Base-by-base conservation (phyloP, 2,888 invertebrate genomes). In the Hypomecis punctinalis region DNA sequence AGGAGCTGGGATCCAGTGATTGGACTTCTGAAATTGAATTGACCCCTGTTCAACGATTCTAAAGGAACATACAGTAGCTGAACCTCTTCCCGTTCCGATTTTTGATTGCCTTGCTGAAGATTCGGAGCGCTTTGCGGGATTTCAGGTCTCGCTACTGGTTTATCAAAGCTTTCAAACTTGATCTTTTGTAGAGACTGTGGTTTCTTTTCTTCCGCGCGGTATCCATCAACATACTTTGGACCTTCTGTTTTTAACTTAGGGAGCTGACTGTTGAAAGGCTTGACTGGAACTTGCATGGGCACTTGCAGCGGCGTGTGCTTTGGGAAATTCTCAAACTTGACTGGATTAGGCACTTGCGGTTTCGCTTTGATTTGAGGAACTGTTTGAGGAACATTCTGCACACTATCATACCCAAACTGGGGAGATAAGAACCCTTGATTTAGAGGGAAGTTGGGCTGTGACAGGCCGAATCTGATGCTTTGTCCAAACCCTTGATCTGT, bases 31-130 rank as follows among this genome's bases (percentile, higher is more conserved):
- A 90, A 86, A 77, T 91, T 88, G 68, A 86, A 91, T 69, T 90
- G 89, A 7, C 93, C 93, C 73, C 86, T 83, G 72, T 95, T 94
- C 33, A 97, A 83, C 0, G 96, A 95, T 77, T 97, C 97, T 35
- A 97, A 93, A 5, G 97, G 97, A 0, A 97, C 97, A 78, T 97
- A 97, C 0, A 97, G 90, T 43, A 97, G 84, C 79, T 97, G 97
- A 0, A 97, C 95, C 85, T 96, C 95, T 83, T 96, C 95, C 73
- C 92, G 89, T 81, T 94, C 93, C 0, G 82, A 71, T 76, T 88
- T 90, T 9, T 83, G 78, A 36, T 61, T 69, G 57, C 60, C 61
- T 23, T 68, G 64, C 48, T 66, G 68, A 39, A 57, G 43, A 39
- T 61, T 66, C 64, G 81, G 84, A 7, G 47, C 5, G 13, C 73